Evolutionary conservation across 2,797 vertebrate species (phyloP).

Genomic region (Dicrostonyx torquatus): DNA sequence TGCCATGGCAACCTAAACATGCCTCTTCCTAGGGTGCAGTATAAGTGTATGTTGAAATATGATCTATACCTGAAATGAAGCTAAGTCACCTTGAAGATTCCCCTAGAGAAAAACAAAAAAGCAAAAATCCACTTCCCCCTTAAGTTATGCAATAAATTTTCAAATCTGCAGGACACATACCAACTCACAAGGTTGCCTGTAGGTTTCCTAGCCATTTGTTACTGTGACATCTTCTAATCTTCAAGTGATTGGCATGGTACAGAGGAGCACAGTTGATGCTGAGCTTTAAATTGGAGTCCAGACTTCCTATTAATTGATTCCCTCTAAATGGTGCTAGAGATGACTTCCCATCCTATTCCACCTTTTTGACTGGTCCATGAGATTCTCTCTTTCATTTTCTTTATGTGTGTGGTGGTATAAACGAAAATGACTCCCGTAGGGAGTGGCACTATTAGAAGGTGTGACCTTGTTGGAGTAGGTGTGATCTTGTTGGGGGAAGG

Average conservation of each 20-base stretch:
- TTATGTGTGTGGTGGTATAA: background rate
- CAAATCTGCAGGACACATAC: background rate
- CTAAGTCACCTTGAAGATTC: background rate
- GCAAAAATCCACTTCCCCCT: background rate
- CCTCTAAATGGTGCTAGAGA: background rate
- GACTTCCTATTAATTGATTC: no score
- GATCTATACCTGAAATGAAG: background rate
- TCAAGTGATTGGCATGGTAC: background rate
- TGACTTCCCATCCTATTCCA: background rate
- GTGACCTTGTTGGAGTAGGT: background rate
- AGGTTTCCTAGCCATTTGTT: background rate
- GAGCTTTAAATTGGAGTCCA: background rate
- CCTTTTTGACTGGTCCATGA: background rate
- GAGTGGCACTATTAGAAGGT: background rate
- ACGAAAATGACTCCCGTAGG: background rate
- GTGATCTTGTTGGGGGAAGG: background rate
- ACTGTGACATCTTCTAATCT: background rate
- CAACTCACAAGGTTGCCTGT: background rate
- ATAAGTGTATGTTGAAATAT: background rate
- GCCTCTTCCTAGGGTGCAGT: background rate
- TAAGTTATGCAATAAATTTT: slow-evolving; percentile 24
- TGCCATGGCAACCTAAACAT: background rate
- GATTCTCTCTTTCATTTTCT: background rate
- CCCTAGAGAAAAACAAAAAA: background rate
- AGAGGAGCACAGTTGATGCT: background rate